Base-by-base conservation (phyloP, 1,140 invertebrate genomes). In the Brachionus rubens region DNA sequence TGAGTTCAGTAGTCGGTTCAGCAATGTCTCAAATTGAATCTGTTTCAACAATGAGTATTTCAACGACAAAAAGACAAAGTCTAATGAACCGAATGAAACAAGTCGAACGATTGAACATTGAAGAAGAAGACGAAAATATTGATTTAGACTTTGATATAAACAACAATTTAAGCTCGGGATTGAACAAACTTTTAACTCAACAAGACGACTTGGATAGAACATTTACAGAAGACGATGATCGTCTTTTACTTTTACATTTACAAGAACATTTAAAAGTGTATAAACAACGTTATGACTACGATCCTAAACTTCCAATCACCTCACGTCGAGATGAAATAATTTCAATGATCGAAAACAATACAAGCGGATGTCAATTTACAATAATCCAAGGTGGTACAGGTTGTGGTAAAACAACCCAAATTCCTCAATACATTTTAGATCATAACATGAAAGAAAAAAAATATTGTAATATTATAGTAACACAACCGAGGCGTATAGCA, bases 391-490 rank as follows among this genome's bases (percentile, higher is more conserved):
- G 82, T 6, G 79, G 80, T 0, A 84, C 83, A 12, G 83, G 83
- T 14, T 81, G 80, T 59, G 80, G 84, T 5, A 82, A 85, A 78
- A 84, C 84, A 65, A 83, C 84, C 28, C 80, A 85, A 78, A 80
- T 84, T 30, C 83, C 84, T 19, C 83, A 83, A 79, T 85, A 81
- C 79, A 85, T 85, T 52, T 78, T 82, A 59, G 84, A 83, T 75
- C 79, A 82, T 70, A 81, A 80, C 78, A 83, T 81, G 21, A 76
- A 56, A 43, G 70, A 79, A 26, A 77, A 80, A 26, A 78, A 82
- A 24, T 81, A 83, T 76, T 82, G 84, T 79, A 83, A 85, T 76
- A 82, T 85, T 75, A 79, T 85, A 52, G 81, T 85, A 0, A 85
- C 84, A 3, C 84, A 85, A 77, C 84, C 84, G 5, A 68, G 84